Base-by-base conservation (phyloP, 2,797 vertebrate genomes). In the Lophius americanus region DNA sequence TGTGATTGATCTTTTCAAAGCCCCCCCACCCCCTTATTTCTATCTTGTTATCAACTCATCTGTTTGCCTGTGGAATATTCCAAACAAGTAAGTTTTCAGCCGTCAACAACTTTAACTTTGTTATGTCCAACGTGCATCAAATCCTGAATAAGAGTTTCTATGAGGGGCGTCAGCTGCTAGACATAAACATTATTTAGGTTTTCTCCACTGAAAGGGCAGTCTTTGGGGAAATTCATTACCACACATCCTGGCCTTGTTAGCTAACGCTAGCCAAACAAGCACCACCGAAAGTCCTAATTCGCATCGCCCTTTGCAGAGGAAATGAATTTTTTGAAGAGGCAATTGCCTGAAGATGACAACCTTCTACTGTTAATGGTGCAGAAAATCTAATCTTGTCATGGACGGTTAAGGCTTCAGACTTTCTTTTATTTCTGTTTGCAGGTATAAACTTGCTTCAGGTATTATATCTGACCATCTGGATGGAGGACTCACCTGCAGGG, bases 401-500 rank as follows among this genome's bases (percentile, higher is more conserved):
- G 54, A 43, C 42, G 58, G n/a, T 66, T 60, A 72, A 72, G 51
- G 32, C 52, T 37, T 63, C n/a, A 35, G 7, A 38, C 32, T 50
- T 49, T 75, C 44, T 55, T 43, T 23, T 23, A 23, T 23, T 23
- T 23, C 23, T 23, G 23, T 23, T 23, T 23, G 23, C 23, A 23
- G 23, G 23, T 23, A 23, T 23, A 23, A 23, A 23, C 23, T 23
- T 23, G 5, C 8, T 59, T 63, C 42, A 36, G 3, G 9, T 58
- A 51, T 23, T 56, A n/a, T 9, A 50, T 64, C 3, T 14, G 11
- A 52, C 4, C 70, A 13, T 48, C 3, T 33, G 48, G 7, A 42
- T 32, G 0, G 43, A 23, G 49, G 12, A 70, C 78, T 88, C 49
- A 92, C 92, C 88, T 94, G 94, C 41, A 95, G 82, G 3, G 94